phyloP scores from a whole-genome alignment of 2,797 vertebrate species.

The Acanthis flammea region DNA sequence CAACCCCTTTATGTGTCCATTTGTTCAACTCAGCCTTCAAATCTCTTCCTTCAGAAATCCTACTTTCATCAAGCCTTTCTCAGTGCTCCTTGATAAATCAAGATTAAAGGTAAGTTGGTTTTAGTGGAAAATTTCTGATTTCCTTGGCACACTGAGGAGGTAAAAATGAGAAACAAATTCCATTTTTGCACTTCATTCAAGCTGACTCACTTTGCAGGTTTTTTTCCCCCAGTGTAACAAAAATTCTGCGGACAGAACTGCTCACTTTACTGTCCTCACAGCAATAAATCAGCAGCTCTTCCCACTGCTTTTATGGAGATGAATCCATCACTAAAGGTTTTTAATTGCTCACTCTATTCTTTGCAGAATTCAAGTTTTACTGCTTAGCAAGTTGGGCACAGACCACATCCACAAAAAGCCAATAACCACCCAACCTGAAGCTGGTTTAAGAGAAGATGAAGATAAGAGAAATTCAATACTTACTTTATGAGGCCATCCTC shows the following conservation, averaged over 20 bases:
- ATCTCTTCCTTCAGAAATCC: slow-evolving; percentile 33
- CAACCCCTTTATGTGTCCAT: slow-evolving; percentile 7
- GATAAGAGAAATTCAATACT: slow-evolving; percentile 39
- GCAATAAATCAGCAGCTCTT: neutral
- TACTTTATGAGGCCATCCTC: slow-evolving; percentile 97
- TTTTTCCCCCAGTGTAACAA: neutral
- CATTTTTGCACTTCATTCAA: neutral
- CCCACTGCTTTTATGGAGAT: neutral
- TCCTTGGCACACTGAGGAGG: neutral
- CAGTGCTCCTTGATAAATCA: neutral
- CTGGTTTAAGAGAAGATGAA: neutral
- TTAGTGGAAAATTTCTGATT: neutral
- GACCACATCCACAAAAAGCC: neutral
- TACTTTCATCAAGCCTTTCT: slow-evolving; percentile 32
- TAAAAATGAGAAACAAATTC: neutral
- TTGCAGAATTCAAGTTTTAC: neutral
- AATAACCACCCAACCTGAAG: neutral
- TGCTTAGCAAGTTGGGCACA: neutral
- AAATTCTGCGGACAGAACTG: neutral
- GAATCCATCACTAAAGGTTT: neutral
- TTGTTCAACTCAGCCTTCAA: neutral
- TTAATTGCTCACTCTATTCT: neutral
- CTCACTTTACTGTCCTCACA: neutral
- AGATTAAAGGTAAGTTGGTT: neutral
- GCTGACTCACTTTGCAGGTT: neutral